Evolutionary conservation across 2,888 invertebrate genomes (phyloP), one percentile per base, ranked within the genome.

Genomic region (Noctua janthina): DNA sequence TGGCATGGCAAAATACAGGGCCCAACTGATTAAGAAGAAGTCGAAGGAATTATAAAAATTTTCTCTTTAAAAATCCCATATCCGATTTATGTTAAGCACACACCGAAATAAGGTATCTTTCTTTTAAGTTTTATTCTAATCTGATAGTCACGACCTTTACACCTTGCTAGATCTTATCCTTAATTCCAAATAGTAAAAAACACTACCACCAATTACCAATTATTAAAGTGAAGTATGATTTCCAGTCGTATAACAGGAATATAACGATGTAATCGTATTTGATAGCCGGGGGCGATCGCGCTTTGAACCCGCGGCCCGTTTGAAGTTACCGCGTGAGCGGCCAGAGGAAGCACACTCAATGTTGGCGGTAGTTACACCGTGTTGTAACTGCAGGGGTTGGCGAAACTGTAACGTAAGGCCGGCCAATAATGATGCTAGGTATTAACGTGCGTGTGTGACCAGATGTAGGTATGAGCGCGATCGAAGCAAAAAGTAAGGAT

Each of bases 251-350:
- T 75, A 80, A 82, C 83, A 84, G 82, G 80, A 78, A 82, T 72
- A 88, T 82, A 88, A 89, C 83, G 88, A 89, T 89, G 83, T 90
- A 87, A 89, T 89, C 89, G 87, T 80, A 85, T 87, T 87, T 81
- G 83, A 88, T 88, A 81, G 90, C 89, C 88, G 90, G 84, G 84
- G 89, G 93, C 92, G 89, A 91, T 92, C 91, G 93, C 93, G 92
- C 93, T 94, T 93, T 93, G 94, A 93, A 91, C 93, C 86, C 89
- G 84, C 93, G 93, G 92, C 88, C 76, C 91, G 92, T 95, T 95
- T 96, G 95, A 95, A 91, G 92, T 93, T 90, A 88, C 91, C 92
- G 83, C 89, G 91, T 87, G 91, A 91, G 90, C 92, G 94, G 92
- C 91, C 93, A 92, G 91, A 89, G 88, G 87, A 93, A 92, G 92